Percentiles rank a stretch among this genome's conserved stretches.
phyloP scores from a whole-genome alignment of 2,113 vertebrate species.

The Campylomormyrus numenius region DNA sequence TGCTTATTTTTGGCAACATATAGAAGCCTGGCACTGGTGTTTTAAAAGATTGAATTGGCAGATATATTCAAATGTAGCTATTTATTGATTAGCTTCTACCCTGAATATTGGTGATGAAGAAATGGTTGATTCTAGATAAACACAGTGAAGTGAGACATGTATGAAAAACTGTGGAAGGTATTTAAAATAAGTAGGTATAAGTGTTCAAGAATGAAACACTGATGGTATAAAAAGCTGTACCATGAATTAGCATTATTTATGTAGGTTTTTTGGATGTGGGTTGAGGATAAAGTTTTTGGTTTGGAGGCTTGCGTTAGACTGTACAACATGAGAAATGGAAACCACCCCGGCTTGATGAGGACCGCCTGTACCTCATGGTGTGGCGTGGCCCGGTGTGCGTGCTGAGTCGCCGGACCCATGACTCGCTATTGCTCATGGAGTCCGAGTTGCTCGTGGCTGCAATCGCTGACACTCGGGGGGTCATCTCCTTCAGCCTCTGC shows the following conservation, averaged over 20 bases:
- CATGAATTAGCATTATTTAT: not conserved
- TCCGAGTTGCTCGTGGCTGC: constrained; percentile 26
- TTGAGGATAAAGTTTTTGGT: not conserved
- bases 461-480: constrained; percentile 45
- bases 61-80: not conserved
- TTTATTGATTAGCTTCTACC: not conserved
- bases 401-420: constrained; percentile 29
- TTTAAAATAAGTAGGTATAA: not conserved
- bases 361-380: not conserved
- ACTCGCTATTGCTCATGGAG: constrained; percentile 68
- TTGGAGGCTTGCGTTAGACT: not conserved
- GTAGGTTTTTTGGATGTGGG: not conserved
- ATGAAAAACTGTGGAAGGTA: not conserved
- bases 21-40: not conserved
- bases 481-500: constrained; percentile 30
- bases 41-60: not conserved
- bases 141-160: not conserved
- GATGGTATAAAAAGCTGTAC: not conserved
- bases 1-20: not conserved
- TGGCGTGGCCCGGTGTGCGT: not conserved
- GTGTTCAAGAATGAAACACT: not conserved
- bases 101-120: not conserved
- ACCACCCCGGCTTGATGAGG: not conserved
- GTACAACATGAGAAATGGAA: not conserved
- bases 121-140: not conserved